Percentiles rank a stretch among this genome's conserved stretches.
Conservation (phyloP, 2,797 vertebrate species). For the Rhabdomys pumilio region DNA sequence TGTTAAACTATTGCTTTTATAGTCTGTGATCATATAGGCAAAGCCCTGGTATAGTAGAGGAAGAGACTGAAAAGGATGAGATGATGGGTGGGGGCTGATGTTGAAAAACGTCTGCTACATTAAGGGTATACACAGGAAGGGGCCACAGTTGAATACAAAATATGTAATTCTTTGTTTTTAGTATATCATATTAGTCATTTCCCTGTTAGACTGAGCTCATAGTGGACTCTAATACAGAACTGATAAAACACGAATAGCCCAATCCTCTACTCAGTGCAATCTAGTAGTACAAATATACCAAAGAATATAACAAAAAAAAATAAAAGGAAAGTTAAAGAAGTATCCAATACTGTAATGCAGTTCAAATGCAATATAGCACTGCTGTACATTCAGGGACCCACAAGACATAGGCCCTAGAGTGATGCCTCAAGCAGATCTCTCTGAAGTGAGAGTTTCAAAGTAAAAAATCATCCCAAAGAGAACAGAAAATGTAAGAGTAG, state of each 20-base stretch:
- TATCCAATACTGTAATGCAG: not conserved
- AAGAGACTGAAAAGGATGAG: fast-evolving
- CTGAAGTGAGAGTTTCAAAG: not conserved
- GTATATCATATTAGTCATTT: not conserved
- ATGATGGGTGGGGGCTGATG: not conserved
- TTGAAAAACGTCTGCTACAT: not conserved
- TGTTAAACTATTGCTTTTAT: not conserved
- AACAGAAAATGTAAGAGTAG: not conserved
- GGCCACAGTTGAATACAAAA: not conserved
- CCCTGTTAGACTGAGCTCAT: not conserved
- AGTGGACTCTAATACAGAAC: not conserved
- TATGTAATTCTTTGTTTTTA: not conserved
- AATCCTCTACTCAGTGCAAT: not conserved
- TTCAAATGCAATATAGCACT: not conserved
- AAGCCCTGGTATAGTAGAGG: not conserved
- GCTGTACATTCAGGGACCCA: not conserved
- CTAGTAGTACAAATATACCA: not conserved
- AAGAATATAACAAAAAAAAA: not conserved
- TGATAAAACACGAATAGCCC: not conserved
- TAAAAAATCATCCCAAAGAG: not conserved
- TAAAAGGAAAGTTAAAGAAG: not conserved
- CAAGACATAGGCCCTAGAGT: not conserved
- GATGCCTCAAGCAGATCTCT: no score
- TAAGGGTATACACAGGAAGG: not conserved
- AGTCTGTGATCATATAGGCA: not conserved